Evolutionary conservation across 2,888 invertebrate species (phyloP).

Genomic region (Autographa pulchrina): DNA sequence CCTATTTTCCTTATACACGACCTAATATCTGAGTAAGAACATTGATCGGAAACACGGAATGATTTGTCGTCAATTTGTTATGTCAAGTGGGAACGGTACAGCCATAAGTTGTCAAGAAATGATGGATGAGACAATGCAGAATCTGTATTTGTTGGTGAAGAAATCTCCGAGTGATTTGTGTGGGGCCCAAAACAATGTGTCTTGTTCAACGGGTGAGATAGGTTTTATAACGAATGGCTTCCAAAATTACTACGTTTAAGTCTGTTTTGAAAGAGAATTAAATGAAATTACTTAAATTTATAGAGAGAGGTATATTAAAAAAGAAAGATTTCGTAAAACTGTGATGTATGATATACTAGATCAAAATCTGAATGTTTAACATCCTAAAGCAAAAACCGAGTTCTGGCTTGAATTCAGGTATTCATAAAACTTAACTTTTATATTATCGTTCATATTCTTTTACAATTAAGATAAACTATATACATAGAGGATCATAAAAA

Average conservation of each 20-base stretch:
- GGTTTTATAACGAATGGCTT: conserved; percentile 37
- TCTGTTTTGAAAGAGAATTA: no score
- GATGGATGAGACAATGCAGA: conserved; percentile 54
- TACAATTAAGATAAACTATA: no score
- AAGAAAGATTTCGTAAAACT: no score
- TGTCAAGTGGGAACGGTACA: conserved; percentile 42
- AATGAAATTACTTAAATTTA: no score
- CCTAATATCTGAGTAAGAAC: conserved; percentile 6
- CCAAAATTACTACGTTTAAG: conserved; percentile 15
- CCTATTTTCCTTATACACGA: conserved; percentile 12
- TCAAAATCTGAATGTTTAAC: no score
- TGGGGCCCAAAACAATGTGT: conserved; percentile 47
- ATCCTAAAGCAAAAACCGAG: no score
- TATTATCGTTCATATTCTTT: no score
- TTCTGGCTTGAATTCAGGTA: no score
- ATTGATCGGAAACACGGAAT: conserved; percentile 42
- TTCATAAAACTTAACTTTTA: no score
- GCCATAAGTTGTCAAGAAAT: conserved; percentile 52
- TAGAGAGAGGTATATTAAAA: no score
- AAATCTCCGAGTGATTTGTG: conserved; percentile 48
- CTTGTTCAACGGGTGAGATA: conserved; percentile 38
- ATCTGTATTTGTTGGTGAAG: conserved; percentile 51
- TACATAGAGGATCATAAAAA: no score
- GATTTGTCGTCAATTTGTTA: conserved; percentile 57
- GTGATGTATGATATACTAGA: no score